Evolutionary conservation across 2,888 invertebrate species (phyloP).

Genomic region (Boloria selene): DNA sequence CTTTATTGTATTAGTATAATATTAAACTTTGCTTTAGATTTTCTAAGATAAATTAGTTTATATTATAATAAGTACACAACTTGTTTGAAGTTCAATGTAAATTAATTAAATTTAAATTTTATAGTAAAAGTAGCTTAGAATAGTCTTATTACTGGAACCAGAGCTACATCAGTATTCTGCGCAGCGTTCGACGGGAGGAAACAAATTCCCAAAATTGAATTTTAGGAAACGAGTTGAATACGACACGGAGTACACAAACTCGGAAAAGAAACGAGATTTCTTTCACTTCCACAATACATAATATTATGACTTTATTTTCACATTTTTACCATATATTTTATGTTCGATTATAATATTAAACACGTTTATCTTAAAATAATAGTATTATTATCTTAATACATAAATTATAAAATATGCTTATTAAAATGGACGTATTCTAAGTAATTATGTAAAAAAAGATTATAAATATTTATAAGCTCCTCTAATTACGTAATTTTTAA

Average conservation of each 20-base stretch:
- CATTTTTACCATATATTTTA: conserved; percentile 8
- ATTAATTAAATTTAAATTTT: conserved; percentile 16
- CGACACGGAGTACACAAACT: conserved; percentile 78
- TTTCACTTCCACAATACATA: conserved; percentile 75
- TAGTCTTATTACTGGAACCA: conserved; percentile 39
- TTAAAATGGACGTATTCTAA: too few relatives aligned
- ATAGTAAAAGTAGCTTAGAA: conserved; percentile 46
- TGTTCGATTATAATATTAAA: conserved; percentile 3
- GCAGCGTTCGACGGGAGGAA: conserved; percentile 74
- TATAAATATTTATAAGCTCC: too few relatives aligned
- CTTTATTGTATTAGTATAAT: too few relatives aligned
- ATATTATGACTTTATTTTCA: conserved; percentile 48
- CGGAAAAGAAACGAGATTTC: conserved; percentile 74
- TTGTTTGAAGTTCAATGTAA: neutral
- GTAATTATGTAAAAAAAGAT: too few relatives aligned
- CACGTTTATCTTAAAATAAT: neutral
- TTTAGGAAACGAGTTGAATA: conserved; percentile 82
- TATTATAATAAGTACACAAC: neutral
- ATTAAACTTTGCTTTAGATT: too few relatives aligned
- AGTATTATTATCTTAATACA: too few relatives aligned
- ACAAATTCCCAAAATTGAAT: conserved; percentile 83
- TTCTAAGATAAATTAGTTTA: too few relatives aligned
- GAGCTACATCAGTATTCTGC: conserved; percentile 74
- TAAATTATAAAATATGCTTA: neutral
- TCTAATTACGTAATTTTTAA: too few relatives aligned